Evolutionary conservation across 1,140 invertebrate species (phyloP), one percentile per base, ranked within the genome.

Genomic region (Dendrolimus kikuchii): DNA sequence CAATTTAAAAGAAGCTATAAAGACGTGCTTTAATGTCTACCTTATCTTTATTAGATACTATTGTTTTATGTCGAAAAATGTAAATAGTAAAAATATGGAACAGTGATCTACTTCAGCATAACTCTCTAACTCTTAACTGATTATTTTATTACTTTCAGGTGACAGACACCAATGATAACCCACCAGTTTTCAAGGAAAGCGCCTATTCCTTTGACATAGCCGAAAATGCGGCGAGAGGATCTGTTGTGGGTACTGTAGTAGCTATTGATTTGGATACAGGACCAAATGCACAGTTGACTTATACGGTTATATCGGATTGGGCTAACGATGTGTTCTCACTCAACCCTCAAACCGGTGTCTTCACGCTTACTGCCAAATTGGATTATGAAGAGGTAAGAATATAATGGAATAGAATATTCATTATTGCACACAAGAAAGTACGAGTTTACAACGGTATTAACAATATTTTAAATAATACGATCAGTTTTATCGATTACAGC

Each of bases 261-360:
- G 97, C 97, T 5, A 90, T 82, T 5, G 97, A 99, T 81, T 89
- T 91, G 6, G 96, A 98, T 76, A 88, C 92, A 6, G 96, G 95
- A 5, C 89, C 91, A 38, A 98, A 98, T 84, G 95, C 96, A 10
- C 93, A 96, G 71, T 87, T 97, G 5, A 95, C 93, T 8, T 98
- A 97, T 86, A 92, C 93, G 3, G 92, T 97, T 50, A 92, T 98
- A 71, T 94, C 94, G 48, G 96, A 98, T 67, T 98, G 97, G 94
- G 95, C 95, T 44, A 96, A 97, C 74, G 95, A 96, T 72, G 94
- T 97, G 0, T 99, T 99, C 83, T 94, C 94, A 2, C 88, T 99
- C 49, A 96, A 98, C 88, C 93, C 95, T 2, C 93, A 94, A 70
- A 96, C 93, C 7, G 96, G 96, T 40, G 91, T 95, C 7, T 95